Conservation (phyloP, 2,113 vertebrate genomes). For the Ptychochromis oligacanthus region DNA sequence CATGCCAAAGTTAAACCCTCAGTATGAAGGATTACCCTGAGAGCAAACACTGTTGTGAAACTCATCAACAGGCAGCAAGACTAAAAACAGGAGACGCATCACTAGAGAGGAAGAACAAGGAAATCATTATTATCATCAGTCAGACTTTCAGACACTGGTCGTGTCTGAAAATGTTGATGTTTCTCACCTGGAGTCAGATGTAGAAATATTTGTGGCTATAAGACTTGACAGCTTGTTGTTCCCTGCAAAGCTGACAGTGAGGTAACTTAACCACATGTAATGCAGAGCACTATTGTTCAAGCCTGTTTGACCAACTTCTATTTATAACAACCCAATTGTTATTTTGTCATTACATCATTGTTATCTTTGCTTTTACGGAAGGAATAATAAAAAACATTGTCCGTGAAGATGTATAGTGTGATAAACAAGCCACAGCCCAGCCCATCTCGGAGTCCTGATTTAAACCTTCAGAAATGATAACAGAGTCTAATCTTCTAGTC, state of each 20-base stretch:
- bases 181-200: neutral
- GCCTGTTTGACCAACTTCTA: neutral
- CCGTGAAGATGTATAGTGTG: accelerated
- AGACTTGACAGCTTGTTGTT: neutral
- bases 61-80: neutral
- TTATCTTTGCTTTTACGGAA: neutral
- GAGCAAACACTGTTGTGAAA: conserved; percentile 3
- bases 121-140: neutral
- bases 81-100: neutral
- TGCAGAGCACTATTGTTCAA: neutral
- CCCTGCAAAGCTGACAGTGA: too few species aligned
- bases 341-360: neutral
- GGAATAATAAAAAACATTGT: neutral
- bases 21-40: neutral
- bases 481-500: neutral
- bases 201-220: neutral
- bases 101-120: accelerated
- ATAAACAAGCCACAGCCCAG: neutral
- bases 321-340: neutral
- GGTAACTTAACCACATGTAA: accelerated
- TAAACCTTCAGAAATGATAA: accelerated
- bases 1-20: neutral
- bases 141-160: neutral
- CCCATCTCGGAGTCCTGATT: neutral
- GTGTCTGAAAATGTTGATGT: neutral